Evolutionary conservation across 2,113 vertebrate genomes (phyloP), one percentile per base, ranked within the genome.

Genomic region (Hystrix cristata): DNA sequence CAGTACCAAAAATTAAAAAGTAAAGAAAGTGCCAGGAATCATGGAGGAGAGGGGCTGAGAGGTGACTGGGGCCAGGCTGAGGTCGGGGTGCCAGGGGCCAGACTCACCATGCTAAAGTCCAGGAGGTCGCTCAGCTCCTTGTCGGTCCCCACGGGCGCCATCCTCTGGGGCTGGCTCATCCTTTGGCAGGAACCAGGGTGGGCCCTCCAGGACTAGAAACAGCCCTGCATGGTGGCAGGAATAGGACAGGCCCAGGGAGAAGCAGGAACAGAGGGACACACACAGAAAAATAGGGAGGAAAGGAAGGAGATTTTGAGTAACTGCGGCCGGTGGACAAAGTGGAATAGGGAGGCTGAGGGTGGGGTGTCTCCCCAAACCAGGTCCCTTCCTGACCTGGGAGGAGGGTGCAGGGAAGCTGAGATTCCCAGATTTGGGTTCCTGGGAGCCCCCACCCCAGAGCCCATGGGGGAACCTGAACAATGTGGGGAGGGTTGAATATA

Each of bases 71-170:
- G 76, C 14, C 4, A 46, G 23, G 72, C 43, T 74, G 1, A 0
- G 38, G 8, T 29, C 12, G 53, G 38, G 29, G 0, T 25, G 21
- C 1, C 38, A 71, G 72, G 51, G 34, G 82, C 25, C 83, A 4
- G 53, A 92, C 99, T 99, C 98, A 99, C 99, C 99, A 99, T 99
- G 97, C 99, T 99, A 99, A 99, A 99, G 99, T 99, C 99, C 99
- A 99, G 99, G 97, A 99, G 99, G 98, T 99, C 99, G 98, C 98
- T 99, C 98, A 99, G 99, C 99, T 99, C 99, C 99, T 99, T 99
- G 99, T 99, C 99, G 64, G 99, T 99, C 99, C 99, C 99, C 98
- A 99, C 99, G 87, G 99, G 99, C 98, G 99, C 99, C 99, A 99
- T 99, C 99, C 99, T 99, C 98, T 99, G 99, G 91, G 99, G 99